Conservation (phyloP, 2,888 invertebrate genomes). For the Imbricaverruca yamaguchii region DNA sequence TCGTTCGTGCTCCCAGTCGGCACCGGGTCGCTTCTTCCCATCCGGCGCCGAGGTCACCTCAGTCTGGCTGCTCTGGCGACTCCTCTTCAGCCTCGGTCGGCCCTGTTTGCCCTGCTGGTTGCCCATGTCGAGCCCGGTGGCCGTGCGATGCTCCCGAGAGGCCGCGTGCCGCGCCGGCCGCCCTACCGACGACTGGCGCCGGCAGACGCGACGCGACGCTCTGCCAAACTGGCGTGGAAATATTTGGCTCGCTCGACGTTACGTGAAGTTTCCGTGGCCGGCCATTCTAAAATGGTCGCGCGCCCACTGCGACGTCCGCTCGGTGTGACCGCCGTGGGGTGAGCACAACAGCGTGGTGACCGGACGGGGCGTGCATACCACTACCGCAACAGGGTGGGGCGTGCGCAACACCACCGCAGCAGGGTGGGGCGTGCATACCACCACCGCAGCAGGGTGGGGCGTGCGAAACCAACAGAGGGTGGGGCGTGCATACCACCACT, state of each 20-base stretch:
- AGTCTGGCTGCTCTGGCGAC: neutral
- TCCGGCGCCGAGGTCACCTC: neutral
- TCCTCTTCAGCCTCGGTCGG: neutral
- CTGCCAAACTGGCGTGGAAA: conserved; percentile 10
- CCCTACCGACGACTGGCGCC: neutral
- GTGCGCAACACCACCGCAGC: too few relatives aligned
- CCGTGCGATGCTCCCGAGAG: neutral
- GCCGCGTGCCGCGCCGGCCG: neutral
- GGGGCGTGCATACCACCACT: too few relatives aligned
- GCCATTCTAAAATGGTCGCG: conserved; percentile 3
- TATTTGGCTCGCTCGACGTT: conserved; percentile 1
- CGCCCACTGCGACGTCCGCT: too few relatives aligned
- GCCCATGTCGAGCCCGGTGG: neutral
- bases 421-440: too few relatives aligned
- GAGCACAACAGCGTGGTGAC: too few relatives aligned
- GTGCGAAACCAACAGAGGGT: too few relatives aligned
- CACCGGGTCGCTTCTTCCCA: neutral
- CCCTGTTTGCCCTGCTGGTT: conserved; percentile 4
- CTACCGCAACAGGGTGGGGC: too few relatives aligned
- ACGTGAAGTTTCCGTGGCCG: conserved; percentile 5
- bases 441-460: too few relatives aligned
- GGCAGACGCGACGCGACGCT: neutral
- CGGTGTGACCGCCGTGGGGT: too few relatives aligned
- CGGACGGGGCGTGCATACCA: too few relatives aligned
- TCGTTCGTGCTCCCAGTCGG: neutral